Base-by-base conservation (phyloP, 2,888 invertebrate genomes). In the Tetheella fluctuosa region DNA sequence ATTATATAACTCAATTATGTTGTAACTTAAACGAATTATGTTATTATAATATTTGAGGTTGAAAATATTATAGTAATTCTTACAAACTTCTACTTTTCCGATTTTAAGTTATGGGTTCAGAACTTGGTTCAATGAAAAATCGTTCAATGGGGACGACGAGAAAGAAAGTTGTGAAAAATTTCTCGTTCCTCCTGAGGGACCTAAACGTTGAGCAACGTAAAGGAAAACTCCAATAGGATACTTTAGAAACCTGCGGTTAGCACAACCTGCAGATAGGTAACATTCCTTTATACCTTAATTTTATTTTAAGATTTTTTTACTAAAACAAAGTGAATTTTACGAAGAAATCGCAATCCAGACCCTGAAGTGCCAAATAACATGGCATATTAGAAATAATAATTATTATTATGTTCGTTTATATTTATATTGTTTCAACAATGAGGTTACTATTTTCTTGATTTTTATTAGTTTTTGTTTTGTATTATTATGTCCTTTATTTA, bases 91-190 rank as follows among this genome's bases (percentile, higher is more conserved):
- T 48, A 1, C 20, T 10, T 20, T 48, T 39, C 39, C 48, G 20
- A 48, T 48, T 39, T 10, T n/a, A 48, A 48, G 48, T 48, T 20
- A 20, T 20, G 48, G 48, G 20, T 48, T 10, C 48, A 48, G 20
- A 20, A 48, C 48, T 48, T 48, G 48, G 8, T 48, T 48, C 20
- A 20, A 20, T 48, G 48, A 48, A 48, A 48, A 20, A 48, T 48
- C 20, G 48, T 48, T 20, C 48, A 48, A 48, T 48, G 7, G 48
- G 48, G 48, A 48, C 48, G 20, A 20, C 20, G 48, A 48, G 48
- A 20, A n/a, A 42, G 42, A 42, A 48, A 48, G 48, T 48, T 48
- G 10, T 48, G 48, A 48, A 48, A 48, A 48, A 48, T 48, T 48
- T 20, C 48, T 48, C 48, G 20, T 8, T 48, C 10, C 1, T 20